Base-by-base conservation (phyloP, 2,797 vertebrate species). In the Rachycentron canadum region DNA sequence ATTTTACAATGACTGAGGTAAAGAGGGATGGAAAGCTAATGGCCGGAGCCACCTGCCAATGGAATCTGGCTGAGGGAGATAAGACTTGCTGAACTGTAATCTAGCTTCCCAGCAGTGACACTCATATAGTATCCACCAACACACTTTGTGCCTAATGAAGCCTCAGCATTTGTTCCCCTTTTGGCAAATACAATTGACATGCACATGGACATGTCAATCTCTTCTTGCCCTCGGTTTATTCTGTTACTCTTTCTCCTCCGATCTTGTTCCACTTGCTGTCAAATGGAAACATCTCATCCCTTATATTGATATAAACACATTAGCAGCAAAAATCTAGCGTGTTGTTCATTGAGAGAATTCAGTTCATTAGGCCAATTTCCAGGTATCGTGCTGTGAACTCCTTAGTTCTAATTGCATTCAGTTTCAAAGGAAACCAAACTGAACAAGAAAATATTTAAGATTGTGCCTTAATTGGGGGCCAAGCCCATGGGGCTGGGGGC, bases 11-110 rank as follows among this genome's bases (percentile, higher is more conserved):
- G 56, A 67, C 72, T 70, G 69, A 62, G 65, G 50, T 72, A 56
- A 73, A 86, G 58, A 72, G 28, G 71, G 64, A 81, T 84, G 73
- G 69, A 65, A 86, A 83, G 81, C 62, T 70, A 81, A 77, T 74
- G 83, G 81, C 79, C 79, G 34, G 38, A 79, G 73, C 53, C 59
- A 65, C 78, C 59, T 86, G 83, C 71, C 62, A 86, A 38, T 65
- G 69, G 79, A 82, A 86, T 81, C 83, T 91, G 91, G 63, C 71
- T 73, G 71, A 67, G 73, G 55, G 61, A 81, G 88, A 91, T 90
- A 91, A 88, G 88, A 47, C 53, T 62, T 57, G 40, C 34, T 68
- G 83, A 78, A 60, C 79, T 70, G 55, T 81, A 77, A 86, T 87
- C 86, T 69, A 32, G 45, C 49, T 86, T 32, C 23, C 21, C 59